phyloP scores from a whole-genome alignment of 2,113 vertebrate genomes.

The Colaptes auratus region DNA sequence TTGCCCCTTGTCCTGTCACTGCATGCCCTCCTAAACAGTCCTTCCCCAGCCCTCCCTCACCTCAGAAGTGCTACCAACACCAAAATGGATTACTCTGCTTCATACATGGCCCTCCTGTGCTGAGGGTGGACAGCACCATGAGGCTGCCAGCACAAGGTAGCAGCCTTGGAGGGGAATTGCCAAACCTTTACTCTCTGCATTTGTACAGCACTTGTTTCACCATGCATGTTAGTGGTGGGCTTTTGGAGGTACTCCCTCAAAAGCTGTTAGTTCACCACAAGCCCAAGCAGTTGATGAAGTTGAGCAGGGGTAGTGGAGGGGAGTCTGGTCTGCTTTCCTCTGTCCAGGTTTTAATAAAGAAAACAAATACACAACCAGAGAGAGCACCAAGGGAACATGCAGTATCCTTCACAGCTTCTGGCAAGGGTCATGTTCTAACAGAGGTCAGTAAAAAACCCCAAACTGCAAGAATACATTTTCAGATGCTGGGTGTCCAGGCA shows the following conservation, averaged over 20 bases:
- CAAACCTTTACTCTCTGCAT: background rate
- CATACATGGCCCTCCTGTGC: too few relatives aligned
- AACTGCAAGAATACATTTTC: background rate
- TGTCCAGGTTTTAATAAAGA: constrained; percentile 39
- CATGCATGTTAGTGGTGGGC: background rate
- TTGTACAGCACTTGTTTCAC: background rate
- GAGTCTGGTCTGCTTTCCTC: background rate
- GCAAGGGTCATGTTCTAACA: background rate
- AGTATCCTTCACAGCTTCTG: background rate
- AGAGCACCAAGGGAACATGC: background rate
- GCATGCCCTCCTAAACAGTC: too few relatives aligned
- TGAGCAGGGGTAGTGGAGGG: background rate
- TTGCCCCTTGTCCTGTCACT: too few relatives aligned
- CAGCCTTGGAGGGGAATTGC: background rate
- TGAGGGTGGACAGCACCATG: too few relatives aligned
- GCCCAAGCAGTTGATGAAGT: background rate
- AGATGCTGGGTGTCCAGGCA: background rate
- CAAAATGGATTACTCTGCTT: too few relatives aligned
- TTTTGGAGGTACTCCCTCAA: background rate
- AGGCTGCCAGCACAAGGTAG: background rate
- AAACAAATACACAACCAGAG: constrained; percentile 2
- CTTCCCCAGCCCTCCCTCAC: too few relatives aligned
- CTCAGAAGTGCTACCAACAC: too few relatives aligned
- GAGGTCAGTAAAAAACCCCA: background rate
- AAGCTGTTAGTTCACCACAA: background rate